Evolutionary conservation across 1,140 invertebrate species (phyloP).

Genomic region (Trinorchestia longiramus): DNA sequence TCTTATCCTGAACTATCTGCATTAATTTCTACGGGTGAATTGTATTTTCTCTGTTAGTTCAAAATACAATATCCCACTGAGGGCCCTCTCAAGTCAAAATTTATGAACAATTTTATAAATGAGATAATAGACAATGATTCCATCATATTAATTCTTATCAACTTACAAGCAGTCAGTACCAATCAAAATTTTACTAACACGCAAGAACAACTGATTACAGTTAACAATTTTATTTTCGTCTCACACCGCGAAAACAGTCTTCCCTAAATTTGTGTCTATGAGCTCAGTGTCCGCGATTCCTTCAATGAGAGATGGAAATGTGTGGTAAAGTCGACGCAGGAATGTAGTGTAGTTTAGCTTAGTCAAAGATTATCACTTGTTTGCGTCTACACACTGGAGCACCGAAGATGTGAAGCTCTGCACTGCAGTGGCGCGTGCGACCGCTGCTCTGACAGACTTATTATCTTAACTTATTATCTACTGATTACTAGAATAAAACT

Average conservation of each 20-base stretch:
- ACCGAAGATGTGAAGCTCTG: not conserved
- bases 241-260: not conserved
- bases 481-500: too few relatives aligned
- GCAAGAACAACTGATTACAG: not conserved
- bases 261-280: not conserved
- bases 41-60: not conserved
- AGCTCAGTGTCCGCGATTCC: not conserved
- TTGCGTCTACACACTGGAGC: not conserved
- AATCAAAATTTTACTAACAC: not conserved
- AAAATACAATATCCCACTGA: not conserved
- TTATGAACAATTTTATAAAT: not conserved
- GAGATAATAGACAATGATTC: not conserved
- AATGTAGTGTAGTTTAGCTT: conserved; percentile 32
- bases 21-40: not conserved
- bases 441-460: not conserved
- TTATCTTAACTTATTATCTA: too few relatives aligned
- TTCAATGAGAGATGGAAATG: not conserved
- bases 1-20: not conserved
- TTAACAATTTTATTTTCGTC: not conserved
- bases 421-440: conserved; percentile 18
- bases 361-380: conserved; percentile 30
- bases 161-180: not conserved
- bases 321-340: conserved; percentile 20
- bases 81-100: not conserved
- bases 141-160: not conserved